Evolutionary conservation across 2,113 vertebrate species (phyloP).

Genomic region (Promerops cafer): DNA sequence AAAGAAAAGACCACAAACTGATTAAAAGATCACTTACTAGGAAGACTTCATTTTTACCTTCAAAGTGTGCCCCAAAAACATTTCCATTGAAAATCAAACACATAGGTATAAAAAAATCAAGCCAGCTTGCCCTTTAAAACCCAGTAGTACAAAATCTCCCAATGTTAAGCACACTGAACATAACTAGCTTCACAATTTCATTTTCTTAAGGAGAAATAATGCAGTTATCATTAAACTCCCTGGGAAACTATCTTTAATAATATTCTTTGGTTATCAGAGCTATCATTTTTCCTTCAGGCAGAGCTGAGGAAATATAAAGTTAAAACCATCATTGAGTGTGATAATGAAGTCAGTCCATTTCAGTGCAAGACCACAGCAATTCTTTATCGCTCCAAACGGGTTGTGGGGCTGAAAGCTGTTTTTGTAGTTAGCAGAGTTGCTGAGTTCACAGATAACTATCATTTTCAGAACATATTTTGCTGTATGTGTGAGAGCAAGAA

Average conservation of each 20-base stretch:
- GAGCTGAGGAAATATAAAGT: constrained; percentile 51
- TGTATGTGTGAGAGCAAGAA: not conserved
- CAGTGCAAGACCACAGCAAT: constrained; percentile 39
- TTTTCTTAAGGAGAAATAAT: constrained; percentile 63
- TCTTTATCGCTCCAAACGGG: constrained; percentile 46
- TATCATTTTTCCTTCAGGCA: constrained; percentile 66
- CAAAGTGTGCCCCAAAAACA: not conserved
- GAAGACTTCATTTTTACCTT: constrained; percentile 4
- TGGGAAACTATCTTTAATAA: constrained; percentile 63
- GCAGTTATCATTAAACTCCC: constrained; percentile 67
- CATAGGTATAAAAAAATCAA: not conserved
- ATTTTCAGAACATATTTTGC: not conserved
- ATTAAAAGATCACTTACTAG: not conserved
- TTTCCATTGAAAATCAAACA: not conserved
- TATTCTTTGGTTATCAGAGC: constrained; percentile 61
- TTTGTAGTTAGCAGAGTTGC: constrained; percentile 48
- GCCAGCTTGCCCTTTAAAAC: not conserved
- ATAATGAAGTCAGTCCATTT: constrained; percentile 69
- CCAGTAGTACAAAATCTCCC: not conserved
- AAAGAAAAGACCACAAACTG: not conserved
- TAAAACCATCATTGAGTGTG: constrained; percentile 47
- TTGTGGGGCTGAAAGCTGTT: constrained; percentile 36
- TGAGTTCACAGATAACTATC: constrained; percentile 60
- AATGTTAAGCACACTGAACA: not conserved
- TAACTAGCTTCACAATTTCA: constrained; percentile 46